Base-by-base conservation (phyloP, 2,113 vertebrate genomes). In the Trogon melanurus region DNA sequence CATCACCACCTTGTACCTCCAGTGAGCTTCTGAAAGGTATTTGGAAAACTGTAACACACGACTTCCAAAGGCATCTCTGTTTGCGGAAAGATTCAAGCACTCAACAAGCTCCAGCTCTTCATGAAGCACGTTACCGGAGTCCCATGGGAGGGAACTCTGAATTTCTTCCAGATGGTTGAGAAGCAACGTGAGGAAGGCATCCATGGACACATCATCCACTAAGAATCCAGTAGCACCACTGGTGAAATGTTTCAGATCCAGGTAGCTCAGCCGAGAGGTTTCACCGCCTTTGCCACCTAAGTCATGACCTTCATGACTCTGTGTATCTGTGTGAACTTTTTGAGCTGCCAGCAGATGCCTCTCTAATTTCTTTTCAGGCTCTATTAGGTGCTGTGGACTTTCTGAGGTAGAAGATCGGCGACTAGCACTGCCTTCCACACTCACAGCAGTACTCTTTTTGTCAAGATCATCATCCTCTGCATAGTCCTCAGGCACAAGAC, bases 11-110 rank as follows among this genome's bases (percentile, higher is more conserved):
- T 99, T 99, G 85, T 98, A 98, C 89, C 99, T 98, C 99, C 99
- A 99, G 65, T 99, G 99, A 86, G 99, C 99, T 97, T 99, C 99
- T 21, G 99, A 99, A 20, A 99, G 98, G 85, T 99, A 98, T 88
- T 99, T 99, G 81, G 99, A 99, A 91, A 99, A 98, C 80, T 97
- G 98, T 64, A 98, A 97, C 30, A 99, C 96, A 0, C 98, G 98
- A 56, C 96, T 83, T 36, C 95, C 98, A 48, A 99, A 99, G 2
- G 98, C 95, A 19, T 99, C 98, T n/a, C 96, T 96, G 13, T 97
- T 98, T 79, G 98, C 97, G 0, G 98, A 98, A 94, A 98, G 98
- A 89, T 98, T 98, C 26, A 99, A 97, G 87, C 94, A 98, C 87
- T 99, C 98, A 0, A 93, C 96, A 44, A 97, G 94, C 84, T 98